Evolutionary conservation across 2,888 invertebrate genomes (phyloP).

Genomic region (Papilio protenor): DNA sequence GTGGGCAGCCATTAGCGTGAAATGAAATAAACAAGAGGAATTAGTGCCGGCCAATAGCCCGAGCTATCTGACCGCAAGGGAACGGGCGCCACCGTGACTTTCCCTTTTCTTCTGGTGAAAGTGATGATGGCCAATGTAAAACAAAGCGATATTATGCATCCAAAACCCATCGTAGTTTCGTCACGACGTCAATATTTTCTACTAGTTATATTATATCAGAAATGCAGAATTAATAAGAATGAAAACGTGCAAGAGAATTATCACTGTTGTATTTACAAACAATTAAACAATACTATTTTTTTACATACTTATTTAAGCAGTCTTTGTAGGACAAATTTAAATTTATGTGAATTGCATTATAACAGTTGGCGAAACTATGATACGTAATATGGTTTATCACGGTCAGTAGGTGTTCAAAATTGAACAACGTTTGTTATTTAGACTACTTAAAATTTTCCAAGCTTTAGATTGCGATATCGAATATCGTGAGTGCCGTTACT

Average conservation of each 20-base stretch:
- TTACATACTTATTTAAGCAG: no score
- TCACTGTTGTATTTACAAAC: no score
- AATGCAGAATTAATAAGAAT: neutral
- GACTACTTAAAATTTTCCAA: slow-evolving; percentile 42
- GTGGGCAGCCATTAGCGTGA: slow-evolving; percentile 66
- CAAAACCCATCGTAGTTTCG: slow-evolving; percentile 57
- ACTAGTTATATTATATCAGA: neutral
- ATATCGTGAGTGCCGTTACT: slow-evolving; percentile 6
- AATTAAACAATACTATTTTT: no score
- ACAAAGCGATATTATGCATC: slow-evolving; percentile 73
- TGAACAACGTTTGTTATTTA: slow-evolving; percentile 10
- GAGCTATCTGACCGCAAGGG: slow-evolving; percentile 82
- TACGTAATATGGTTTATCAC: slow-evolving; percentile 3
- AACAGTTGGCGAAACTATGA: slow-evolving; percentile 10
- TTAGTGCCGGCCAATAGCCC: slow-evolving; percentile 73
- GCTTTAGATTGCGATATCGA: slow-evolving; percentile 23
- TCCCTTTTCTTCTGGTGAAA: slow-evolving; percentile 83
- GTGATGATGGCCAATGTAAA: slow-evolving; percentile 77
- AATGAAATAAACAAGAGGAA: slow-evolving; percentile 78
- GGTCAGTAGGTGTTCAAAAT: slow-evolving; percentile 18
- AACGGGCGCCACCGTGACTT: slow-evolving; percentile 75
- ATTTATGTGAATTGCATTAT: no score
- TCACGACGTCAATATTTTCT: slow-evolving; percentile 25
- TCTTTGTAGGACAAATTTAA: neutral
- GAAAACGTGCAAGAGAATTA: neutral